phyloP scores from a whole-genome alignment of 2,797 vertebrate genomes.

The Mastacembelus armatus region DNA sequence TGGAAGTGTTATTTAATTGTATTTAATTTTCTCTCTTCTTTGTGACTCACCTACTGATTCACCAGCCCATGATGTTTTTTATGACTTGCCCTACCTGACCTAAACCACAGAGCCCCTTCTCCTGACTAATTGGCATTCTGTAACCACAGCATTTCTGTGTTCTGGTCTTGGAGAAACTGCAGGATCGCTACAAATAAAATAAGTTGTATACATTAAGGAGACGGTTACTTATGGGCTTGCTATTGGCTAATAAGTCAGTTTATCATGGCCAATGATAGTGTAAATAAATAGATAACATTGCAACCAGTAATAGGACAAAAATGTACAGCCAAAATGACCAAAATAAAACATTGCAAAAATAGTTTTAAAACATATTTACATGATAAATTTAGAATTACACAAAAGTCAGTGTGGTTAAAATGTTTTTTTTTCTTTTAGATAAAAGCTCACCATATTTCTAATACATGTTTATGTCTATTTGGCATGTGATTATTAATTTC shows the following conservation, averaged over 20 bases:
- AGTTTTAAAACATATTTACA: too few relatives aligned
- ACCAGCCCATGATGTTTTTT: conserved; percentile 20
- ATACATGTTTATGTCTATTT: too few relatives aligned
- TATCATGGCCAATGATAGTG: not conserved
- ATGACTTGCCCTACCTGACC: conserved; percentile 23
- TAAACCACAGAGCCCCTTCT: conserved; percentile 15
- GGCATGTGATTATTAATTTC: too few relatives aligned
- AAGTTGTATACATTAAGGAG: conserved; percentile 8
- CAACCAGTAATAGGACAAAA: too few relatives aligned
- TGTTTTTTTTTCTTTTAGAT: too few relatives aligned
- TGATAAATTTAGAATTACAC: too few relatives aligned
- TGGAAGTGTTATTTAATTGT: conserved; percentile 20
- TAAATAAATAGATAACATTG: too few relatives aligned
- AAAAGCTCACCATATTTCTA: too few relatives aligned
- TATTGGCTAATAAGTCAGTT: not conserved
- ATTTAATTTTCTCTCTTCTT: conserved; percentile 20
- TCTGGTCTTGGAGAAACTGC: conserved; percentile 18
- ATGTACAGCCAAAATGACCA: too few relatives aligned
- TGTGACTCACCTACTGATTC: conserved; percentile 29
- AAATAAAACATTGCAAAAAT: too few relatives aligned
- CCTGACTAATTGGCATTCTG: conserved; percentile 44
- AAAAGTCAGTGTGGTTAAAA: too few relatives aligned
- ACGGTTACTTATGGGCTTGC: not conserved
- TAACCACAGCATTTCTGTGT: conserved; percentile 42
- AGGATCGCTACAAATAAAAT: not conserved